Evolutionary conservation across 2,888 invertebrate genomes (phyloP).

Genomic region (Conomelus anceps): DNA sequence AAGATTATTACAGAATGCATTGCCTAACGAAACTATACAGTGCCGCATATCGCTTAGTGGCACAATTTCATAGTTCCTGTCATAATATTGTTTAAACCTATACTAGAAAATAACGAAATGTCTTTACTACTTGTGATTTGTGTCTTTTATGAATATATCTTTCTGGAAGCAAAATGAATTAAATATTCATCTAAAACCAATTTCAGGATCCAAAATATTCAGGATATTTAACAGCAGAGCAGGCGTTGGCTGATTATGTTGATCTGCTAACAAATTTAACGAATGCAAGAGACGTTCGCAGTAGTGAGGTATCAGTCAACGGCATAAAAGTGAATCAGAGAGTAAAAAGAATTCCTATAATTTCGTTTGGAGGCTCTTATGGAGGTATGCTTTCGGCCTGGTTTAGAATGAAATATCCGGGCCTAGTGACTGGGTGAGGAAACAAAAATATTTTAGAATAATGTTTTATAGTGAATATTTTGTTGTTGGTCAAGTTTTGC

Average conservation of each 20-base stretch:
- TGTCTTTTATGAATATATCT: too few relatives aligned
- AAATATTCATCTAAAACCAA: not conserved
- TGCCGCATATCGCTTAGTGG: too few relatives aligned
- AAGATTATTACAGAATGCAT: too few relatives aligned
- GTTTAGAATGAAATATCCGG: conserved; percentile 93
- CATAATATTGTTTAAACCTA: too few relatives aligned
- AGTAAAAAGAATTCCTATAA: conserved; percentile 60
- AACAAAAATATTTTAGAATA: not conserved
- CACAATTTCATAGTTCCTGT: too few relatives aligned
- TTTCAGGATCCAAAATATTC: conserved; percentile 53
- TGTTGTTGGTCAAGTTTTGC: too few relatives aligned
- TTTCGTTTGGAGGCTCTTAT: conserved; percentile 82
- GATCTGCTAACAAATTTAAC: conserved; percentile 61
- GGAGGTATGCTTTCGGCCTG: conserved; percentile 97
- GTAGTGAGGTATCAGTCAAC: not conserved
- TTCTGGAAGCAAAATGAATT: too few relatives aligned
- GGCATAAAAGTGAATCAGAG: conserved; percentile 35
- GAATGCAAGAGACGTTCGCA: conserved; percentile 43
- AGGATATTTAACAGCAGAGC: conserved; percentile 80
- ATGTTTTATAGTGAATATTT: not conserved
- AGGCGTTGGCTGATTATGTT: conserved; percentile 91
- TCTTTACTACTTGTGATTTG: too few relatives aligned
- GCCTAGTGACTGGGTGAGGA: conserved; percentile 64
- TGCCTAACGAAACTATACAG: too few relatives aligned
- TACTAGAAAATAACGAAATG: too few relatives aligned